A percentile compares a stretch with the other conserved stretches of the same genome.
These are phyloP conservation scores for Zaprionus inermis DNA, from an alignment of 1,140 invertebrate species.

Conservation along the genomic window DNA sequence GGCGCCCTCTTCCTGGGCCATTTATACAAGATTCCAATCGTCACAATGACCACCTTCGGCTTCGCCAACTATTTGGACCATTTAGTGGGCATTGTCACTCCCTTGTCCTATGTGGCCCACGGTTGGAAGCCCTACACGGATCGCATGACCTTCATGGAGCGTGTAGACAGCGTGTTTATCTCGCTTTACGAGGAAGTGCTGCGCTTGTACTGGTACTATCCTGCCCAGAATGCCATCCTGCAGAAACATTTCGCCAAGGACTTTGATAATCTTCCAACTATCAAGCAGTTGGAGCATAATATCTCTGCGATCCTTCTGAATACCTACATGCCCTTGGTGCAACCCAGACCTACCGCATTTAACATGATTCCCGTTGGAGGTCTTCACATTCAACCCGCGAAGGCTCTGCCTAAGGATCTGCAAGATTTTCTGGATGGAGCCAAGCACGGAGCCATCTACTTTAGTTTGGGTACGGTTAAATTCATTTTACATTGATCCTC, in stretches of 20 bases:
- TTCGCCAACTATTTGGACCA: constrained; percentile 72
- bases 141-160: constrained; percentile 81
- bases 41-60: constrained; percentile 77
- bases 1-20: constrained; percentile 80
- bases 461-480: constrained; percentile 85
- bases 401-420: constrained; percentile 76
- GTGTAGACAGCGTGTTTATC: constrained; percentile 63
- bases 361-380: constrained; percentile 85
- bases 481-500: no score
- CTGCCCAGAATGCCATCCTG: constrained; percentile 68
- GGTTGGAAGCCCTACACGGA: constrained; percentile 59
- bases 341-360: constrained; percentile 83
- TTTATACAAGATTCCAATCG: constrained; percentile 80
- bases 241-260: constrained; percentile 67
- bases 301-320: constrained; percentile 85
- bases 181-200: constrained; percentile 49
- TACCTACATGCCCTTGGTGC: constrained; percentile 84
- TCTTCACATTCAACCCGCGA: constrained; percentile 84
- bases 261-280: constrained; percentile 62
- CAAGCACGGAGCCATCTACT: constrained; percentile 86
- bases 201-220: constrained; percentile 62
- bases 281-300: constrained; percentile 85
- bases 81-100: constrained; percentile 66
- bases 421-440: constrained; percentile 83
- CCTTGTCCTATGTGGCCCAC: constrained; percentile 81